A percentile compares a stretch with the other conserved stretches of the same genome.
phyloP scores from a whole-genome alignment of 2,888 invertebrate genomes.

The Notodonta ziczac region DNA sequence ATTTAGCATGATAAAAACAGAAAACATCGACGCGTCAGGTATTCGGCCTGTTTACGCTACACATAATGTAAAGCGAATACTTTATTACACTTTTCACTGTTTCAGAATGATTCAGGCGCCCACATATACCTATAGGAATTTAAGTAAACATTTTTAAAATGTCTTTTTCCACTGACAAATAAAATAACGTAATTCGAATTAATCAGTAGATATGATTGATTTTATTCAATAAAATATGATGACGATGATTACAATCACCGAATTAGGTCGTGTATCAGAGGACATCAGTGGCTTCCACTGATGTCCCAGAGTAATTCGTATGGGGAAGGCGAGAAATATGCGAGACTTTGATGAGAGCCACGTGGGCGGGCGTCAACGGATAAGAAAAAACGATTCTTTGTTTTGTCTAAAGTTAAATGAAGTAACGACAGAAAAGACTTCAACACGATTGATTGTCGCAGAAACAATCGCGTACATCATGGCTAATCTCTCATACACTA shows the following conservation, averaged over 20 bases:
- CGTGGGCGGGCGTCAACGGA: constrained; percentile 60
- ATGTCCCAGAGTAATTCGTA: constrained; percentile 56
- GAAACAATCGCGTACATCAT: not conserved
- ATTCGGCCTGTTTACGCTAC: constrained; percentile 53
- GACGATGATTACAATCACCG: constrained; percentile 33
- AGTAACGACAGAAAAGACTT: constrained; percentile 8
- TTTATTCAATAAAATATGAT: not conserved
- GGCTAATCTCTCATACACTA: constrained; percentile 6
- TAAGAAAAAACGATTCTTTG: constrained; percentile 41
- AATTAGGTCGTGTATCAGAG: constrained; percentile 62
- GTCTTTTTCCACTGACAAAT: too few species aligned
- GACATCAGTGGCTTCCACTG: too few species aligned
- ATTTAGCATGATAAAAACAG: constrained; percentile 55
- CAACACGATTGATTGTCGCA: constrained; percentile 9
- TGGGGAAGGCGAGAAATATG: constrained; percentile 55
- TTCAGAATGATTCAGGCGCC: constrained; percentile 25
- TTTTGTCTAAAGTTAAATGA: constrained; percentile 14
- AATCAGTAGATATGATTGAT: too few species aligned
- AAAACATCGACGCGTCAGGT: constrained; percentile 53
- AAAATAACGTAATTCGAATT: too few species aligned
- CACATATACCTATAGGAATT: constrained; percentile 13
- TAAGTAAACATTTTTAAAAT: constrained; percentile 6
- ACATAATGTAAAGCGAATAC: constrained; percentile 38
- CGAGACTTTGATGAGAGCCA: constrained; percentile 63
- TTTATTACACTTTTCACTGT: constrained; percentile 32